These are phyloP conservation scores for Scelioninae gen. 2 DNA, from an alignment of 2,888 invertebrate species.

Conservation along the genomic window DNA sequence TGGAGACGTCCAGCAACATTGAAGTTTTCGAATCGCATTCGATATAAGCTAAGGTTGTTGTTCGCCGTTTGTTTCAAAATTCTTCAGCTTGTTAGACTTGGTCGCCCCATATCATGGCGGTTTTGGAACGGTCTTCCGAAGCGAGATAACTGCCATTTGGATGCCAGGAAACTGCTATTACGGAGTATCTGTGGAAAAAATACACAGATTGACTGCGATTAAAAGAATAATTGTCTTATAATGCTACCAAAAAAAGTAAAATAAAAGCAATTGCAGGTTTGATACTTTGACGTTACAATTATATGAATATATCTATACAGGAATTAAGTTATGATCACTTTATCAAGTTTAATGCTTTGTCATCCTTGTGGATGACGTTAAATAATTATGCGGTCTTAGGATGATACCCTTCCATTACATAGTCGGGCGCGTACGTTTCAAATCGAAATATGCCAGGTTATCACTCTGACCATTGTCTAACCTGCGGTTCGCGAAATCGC, in stretches of 20 bases:
- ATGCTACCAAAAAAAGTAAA: conserved; percentile 1
- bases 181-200: conserved; percentile 82
- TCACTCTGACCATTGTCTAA: conserved; percentile 66
- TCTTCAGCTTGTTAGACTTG: conserved; percentile 73
- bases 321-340: conserved; percentile 59
- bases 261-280: too few relatives aligned
- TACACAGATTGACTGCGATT: conserved; percentile 54
- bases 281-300: too few relatives aligned
- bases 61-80: conserved; percentile 61
- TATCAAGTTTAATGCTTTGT: conserved; percentile 62
- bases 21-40: conserved; percentile 30
- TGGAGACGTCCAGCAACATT: conserved; percentile 21
- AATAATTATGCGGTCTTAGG: conserved; percentile 67
- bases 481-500: conserved; percentile 56
- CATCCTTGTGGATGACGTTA: conserved; percentile 66
- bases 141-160: conserved; percentile 87
- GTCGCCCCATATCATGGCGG: conserved; percentile 88
- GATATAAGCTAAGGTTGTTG: conserved; percentile 42
- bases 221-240: conserved; percentile 31
- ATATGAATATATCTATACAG: too few relatives aligned
- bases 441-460: conserved; percentile 53
- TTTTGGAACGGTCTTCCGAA: conserved; percentile 89
- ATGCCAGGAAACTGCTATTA: conserved; percentile 93
- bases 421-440: conserved; percentile 62
- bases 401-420: conserved; percentile 68